Evolutionary conservation across 2,113 vertebrate species (phyloP), one percentile per base, ranked within the genome.

Genomic region (Columbina picui): DNA sequence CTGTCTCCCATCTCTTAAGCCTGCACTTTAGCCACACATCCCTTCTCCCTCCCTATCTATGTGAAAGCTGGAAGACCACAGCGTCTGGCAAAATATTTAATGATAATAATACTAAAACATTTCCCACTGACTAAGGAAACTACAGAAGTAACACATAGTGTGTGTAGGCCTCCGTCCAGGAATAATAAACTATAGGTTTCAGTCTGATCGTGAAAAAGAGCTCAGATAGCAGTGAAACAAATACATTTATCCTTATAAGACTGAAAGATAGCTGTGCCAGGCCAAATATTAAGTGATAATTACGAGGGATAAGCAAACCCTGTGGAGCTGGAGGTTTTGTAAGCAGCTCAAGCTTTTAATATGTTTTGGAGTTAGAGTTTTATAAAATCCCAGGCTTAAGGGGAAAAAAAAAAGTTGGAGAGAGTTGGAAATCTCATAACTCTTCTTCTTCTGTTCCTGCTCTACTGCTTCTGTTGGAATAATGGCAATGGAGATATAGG

Each of bases 201-300:
- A 80, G 74, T 47, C 49, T 87, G 53, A 89, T 87, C 80, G 67
- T 71, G 81, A 95, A 95, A 94, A 87, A 95, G 92, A 93, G 67
- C 89, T 96, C 93, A 94, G 92, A 97, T 96, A 96, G 75, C 92
- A 97, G 83, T 95, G 92, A 97, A 97, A 96, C 87, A 97, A 96
- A 97, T 92, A 94, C 81, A 94, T 94, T 90, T 94, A 96, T 97
- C 90, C 95, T 65, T 95, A 45, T 96, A 97, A 96, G 87, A 93
- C 91, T 91, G 93, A 91, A 93, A 87, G 94, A 96, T 93, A 92
- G 88, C 76, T 81, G 67, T 94, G 92, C 89, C 1, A 50, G 75
- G 94, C 96, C 95, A 97, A 97, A 97, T 96, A 97, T 94, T 96
- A 97, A 94, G 94, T 97, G 96, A 97, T 97, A 97, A 97, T 97